These are phyloP conservation scores for Python bivittatus DNA, from an alignment of 2,113 vertebrate species.

Conservation along the genomic window DNA sequence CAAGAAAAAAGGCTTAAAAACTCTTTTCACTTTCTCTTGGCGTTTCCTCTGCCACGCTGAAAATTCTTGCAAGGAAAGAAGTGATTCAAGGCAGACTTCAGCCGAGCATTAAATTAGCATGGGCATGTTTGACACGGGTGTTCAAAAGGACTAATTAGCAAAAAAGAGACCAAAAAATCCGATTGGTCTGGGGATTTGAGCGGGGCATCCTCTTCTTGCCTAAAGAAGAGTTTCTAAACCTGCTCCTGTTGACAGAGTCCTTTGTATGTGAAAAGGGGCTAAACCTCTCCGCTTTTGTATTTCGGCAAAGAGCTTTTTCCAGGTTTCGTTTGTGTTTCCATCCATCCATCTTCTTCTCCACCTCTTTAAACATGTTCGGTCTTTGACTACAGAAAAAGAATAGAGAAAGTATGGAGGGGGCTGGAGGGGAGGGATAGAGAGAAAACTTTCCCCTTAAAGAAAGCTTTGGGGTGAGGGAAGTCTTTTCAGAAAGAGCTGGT, in stretches of 20 bases:
- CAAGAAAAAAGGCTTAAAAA: background rate
- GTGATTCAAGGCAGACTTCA: background rate
- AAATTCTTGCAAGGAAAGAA: background rate
- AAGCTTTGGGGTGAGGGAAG: constrained; percentile 42
- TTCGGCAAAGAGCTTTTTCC: constrained; percentile 38
- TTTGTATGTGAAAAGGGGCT: background rate
- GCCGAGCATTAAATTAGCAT: background rate
- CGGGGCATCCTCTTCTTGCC: background rate
- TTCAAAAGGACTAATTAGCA: background rate
- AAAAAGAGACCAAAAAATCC: background rate
- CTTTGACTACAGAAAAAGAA: constrained; percentile 33
- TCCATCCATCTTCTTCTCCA: constrained; percentile 15
- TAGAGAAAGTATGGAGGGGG: constrained; percentile 51
- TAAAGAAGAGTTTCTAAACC: no score
- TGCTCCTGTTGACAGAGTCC: background rate
- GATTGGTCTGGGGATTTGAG: background rate
- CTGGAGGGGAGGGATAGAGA: constrained; percentile 35
- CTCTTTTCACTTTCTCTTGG: background rate
- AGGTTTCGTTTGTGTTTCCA: constrained; percentile 59
- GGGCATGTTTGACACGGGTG: background rate
- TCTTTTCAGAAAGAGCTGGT: constrained; percentile 62
- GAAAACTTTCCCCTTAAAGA: constrained; percentile 58
- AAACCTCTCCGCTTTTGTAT: constrained; percentile 39
- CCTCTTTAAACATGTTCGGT: constrained; percentile 56
- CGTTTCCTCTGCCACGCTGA: background rate